Evolutionary conservation across 1,140 invertebrate genomes (phyloP).

Genomic region (Drosophila rhopaloa): DNA sequence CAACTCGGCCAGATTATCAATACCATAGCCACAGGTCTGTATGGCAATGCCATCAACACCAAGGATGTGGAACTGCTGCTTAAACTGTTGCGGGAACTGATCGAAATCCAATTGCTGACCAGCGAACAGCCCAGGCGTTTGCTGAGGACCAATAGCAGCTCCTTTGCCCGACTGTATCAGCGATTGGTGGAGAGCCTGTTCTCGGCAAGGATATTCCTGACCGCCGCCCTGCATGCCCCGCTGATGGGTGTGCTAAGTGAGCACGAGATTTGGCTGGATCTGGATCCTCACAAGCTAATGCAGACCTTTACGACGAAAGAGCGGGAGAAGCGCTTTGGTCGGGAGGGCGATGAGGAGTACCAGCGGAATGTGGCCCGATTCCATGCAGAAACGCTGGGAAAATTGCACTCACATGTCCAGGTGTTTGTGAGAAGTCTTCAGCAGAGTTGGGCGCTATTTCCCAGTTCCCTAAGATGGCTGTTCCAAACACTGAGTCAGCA

Average conservation of each 20-base stretch:
- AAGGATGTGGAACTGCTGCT: conserved; percentile 93
- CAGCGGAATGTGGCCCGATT: conserved; percentile 90
- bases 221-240: conserved; percentile 95
- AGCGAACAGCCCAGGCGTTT: conserved; percentile 93
- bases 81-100: conserved; percentile 91
- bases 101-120: conserved; percentile 92
- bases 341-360: conserved; percentile 86
- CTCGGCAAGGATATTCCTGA: conserved; percentile 96
- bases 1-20: conserved; percentile 89
- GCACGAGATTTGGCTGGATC: conserved; percentile 96
- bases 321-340: conserved; percentile 89
- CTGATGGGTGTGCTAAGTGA: conserved; percentile 97
- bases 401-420: conserved; percentile 91
- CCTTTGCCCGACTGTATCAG: conserved; percentile 95
- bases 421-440: conserved; percentile 93
- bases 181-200: conserved; percentile 96
- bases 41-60: conserved; percentile 91
- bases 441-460: conserved; percentile 96
- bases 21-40: conserved; percentile 92
- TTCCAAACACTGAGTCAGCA: conserved; percentile 91
- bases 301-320: conserved; percentile 85
- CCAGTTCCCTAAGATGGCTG: conserved; percentile 92
- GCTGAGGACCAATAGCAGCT: conserved; percentile 93
- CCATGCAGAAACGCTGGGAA: conserved; percentile 91
- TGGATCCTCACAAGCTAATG: conserved; percentile 94